Evolutionary conservation across 1,140 invertebrate species (phyloP).

Genomic region (Triops cancriformis): DNA sequence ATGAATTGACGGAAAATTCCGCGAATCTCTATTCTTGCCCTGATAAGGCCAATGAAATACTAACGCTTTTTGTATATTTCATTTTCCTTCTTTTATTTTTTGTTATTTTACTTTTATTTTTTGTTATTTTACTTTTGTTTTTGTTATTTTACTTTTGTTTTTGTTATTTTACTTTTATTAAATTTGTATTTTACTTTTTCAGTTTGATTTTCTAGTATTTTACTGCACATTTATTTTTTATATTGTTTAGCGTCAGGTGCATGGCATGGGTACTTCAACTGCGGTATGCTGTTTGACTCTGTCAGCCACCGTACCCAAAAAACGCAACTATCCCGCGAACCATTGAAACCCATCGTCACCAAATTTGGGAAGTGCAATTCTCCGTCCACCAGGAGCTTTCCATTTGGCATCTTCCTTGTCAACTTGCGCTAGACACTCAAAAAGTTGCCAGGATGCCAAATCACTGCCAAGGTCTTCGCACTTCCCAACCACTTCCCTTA

Average conservation of each 20-base stretch:
- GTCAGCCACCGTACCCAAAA: background rate
- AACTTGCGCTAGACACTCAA: background rate
- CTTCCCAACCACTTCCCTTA: slow-evolving; percentile 12
- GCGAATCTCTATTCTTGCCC: background rate
- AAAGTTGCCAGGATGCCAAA: slow-evolving; percentile 5
- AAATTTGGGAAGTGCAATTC: background rate
- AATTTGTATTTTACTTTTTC: background rate
- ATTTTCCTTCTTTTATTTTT: background rate
- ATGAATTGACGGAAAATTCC: too few species aligned
- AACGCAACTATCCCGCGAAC: background rate
- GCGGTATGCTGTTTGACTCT: background rate
- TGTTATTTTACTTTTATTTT: background rate
- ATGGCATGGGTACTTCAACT: background rate
- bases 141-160: background rate
- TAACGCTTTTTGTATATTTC: background rate
- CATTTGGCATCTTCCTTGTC: background rate
- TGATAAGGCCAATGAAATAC: background rate
- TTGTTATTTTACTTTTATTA: background rate
- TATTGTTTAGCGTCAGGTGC: background rate
- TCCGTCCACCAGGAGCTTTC: background rate
- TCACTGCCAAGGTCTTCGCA: slow-evolving; percentile 12
- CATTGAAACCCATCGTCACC: background rate
- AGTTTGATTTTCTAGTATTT: background rate
- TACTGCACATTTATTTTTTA: too few species aligned
- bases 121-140: background rate